A percentile compares a stretch with the other conserved stretches of the same genome.
Evolutionary conservation across 53 echinoderm and acorn worm genomes (phyloP).

Genomic region (Henricia sp.): DNA sequence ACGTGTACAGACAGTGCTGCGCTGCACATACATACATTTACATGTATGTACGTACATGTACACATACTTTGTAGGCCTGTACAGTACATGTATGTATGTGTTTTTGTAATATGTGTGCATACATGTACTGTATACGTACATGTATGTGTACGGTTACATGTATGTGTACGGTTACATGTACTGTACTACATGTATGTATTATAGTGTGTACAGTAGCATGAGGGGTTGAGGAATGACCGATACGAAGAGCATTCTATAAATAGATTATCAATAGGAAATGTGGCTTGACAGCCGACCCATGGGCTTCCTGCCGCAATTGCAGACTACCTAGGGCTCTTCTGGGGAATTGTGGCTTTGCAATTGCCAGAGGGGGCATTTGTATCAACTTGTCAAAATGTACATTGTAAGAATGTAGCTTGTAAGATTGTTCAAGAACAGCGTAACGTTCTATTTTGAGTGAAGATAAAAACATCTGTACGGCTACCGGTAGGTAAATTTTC

Average conservation of each 20-base stretch:
- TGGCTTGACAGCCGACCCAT: slow-evolving; percentile 55
- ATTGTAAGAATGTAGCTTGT: too few relatives aligned
- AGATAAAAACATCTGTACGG: too few relatives aligned
- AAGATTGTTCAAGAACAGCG: too few relatives aligned
- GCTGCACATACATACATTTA: slow-evolving; percentile 41
- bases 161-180: background rate
- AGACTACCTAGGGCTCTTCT: slow-evolving; percentile 28
- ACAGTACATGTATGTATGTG: too few relatives aligned
- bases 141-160: slow-evolving; percentile 7
- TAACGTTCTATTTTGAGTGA: too few relatives aligned
- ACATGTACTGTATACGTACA: slow-evolving; percentile 32
- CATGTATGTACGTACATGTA: slow-evolving; percentile 58
- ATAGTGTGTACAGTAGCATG: background rate
- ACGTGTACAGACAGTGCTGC: too few relatives aligned
- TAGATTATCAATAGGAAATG: slow-evolving; percentile 62
- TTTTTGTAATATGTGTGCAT: slow-evolving; percentile 55
- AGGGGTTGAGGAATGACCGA: slow-evolving; percentile 43
- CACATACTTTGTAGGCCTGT: too few relatives aligned
- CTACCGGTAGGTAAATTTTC: too few relatives aligned
- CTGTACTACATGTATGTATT: background rate
- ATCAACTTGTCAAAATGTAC: too few relatives aligned
- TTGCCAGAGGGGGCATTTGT: slow-evolving; percentile 49
- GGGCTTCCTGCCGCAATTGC: slow-evolving; percentile 29
- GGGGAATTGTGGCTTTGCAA: slow-evolving; percentile 54
- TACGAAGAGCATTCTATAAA: slow-evolving; percentile 9